Base-by-base conservation (phyloP, 2,113 vertebrate species). In the Sclerurus mexicanus region DNA sequence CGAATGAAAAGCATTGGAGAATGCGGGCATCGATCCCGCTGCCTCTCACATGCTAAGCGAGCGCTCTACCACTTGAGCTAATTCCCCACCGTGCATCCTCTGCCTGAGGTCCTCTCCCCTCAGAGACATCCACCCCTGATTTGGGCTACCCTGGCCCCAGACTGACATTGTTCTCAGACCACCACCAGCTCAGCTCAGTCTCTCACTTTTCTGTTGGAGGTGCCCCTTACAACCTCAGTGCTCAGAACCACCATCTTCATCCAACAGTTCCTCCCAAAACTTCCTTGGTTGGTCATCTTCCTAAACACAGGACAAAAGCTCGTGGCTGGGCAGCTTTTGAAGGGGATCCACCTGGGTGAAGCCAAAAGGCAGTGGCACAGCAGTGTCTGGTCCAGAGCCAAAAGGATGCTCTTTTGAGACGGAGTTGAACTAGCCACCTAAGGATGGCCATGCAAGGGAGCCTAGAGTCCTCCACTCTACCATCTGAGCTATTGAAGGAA, bases 391-490 rank as follows among this genome's bases (percentile, higher is more conserved):
- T 5, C 4, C 28, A 77, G 69, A 63, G 59, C 0, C 81, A 82
- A 95, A 92, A 89, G 42, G 3, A 4, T 2, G 19, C 56, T 89
- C 60, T 42, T 93, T 93, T 25, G 5, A 89, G 69, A 49, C 97
- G 95, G 98, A 98, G 93, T 99, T 96, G 98, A 99, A 99, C 98
- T 98, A 98, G 98, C 97, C 96, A 98, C 98, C 98, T 99, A 98
- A 98, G 98, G 98, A 98, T 98, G 6, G 47, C 92, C 19, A 12
- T 49, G 47, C 14, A 98, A 42, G 35, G 10, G 30, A 76, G 35
- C 55, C 98, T 99, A 99, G 98, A 99, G 99, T 99, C 98, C 98
- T 98, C 98, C 98, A 97, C 99, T 99, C 98, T 99, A 98, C 98
- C 98, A 98, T 98, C 98, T 99, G 98, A 98, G 99, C 98, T 99